These are phyloP conservation scores for Eupithecia pulchellata DNA, from an alignment of 2,888 invertebrate genomes.

Conservation along the genomic window DNA sequence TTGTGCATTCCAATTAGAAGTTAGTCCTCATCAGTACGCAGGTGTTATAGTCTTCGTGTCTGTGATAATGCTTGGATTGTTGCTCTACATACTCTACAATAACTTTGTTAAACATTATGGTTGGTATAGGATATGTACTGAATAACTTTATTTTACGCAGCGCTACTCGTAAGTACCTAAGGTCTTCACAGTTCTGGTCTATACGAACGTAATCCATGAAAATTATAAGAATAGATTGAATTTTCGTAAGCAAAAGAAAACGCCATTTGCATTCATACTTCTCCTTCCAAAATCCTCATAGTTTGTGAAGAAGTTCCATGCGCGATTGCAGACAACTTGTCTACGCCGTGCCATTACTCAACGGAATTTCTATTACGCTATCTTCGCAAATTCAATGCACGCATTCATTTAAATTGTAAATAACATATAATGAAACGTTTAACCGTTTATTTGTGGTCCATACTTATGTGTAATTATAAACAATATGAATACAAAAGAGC, in stretches of 20 bases:
- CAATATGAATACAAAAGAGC: constrained; percentile 54
- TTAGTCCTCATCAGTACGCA: constrained; percentile 4
- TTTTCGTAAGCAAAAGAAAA: not conserved
- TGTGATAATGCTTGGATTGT: constrained; percentile 8
- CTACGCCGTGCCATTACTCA: constrained; percentile 35
- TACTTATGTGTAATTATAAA: constrained; percentile 55
- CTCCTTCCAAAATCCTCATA: not conserved
- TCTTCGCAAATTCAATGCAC: constrained; percentile 48
- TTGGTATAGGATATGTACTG: too few species aligned
- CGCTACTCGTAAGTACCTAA: not conserved
- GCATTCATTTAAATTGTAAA: constrained; percentile 53
- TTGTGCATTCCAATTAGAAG: constrained; percentile 6
- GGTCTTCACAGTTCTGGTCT: not conserved
- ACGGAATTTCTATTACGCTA: constrained; percentile 40
- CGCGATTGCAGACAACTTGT: constrained; percentile 39
- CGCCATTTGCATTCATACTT: not conserved
- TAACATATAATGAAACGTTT: constrained; percentile 54
- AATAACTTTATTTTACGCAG: not conserved
- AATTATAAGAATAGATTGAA: not conserved
- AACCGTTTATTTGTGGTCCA: constrained; percentile 49
- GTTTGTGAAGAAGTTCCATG: constrained; percentile 9
- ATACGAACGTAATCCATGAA: not conserved
- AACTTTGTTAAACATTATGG: not conserved
- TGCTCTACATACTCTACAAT: not conserved
- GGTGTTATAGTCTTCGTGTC: not conserved